These are phyloP conservation scores for Euwallacea similis DNA, from an alignment of 1,140 invertebrate species.

Conservation along the genomic window DNA sequence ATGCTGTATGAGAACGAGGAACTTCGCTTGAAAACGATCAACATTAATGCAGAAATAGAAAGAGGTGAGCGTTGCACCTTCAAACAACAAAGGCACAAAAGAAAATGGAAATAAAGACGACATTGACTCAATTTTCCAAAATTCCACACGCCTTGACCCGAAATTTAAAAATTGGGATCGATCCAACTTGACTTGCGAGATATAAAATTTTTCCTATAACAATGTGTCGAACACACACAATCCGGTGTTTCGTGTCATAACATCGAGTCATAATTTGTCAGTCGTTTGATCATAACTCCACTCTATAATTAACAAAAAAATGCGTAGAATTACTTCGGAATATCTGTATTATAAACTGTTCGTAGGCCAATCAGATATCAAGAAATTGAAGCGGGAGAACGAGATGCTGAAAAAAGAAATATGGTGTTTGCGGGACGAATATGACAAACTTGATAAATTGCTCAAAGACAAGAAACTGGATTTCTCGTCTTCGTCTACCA, in stretches of 20 bases:
- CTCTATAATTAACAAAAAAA: neutral
- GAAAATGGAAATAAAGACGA: no score
- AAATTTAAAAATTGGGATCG: neutral
- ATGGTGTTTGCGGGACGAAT: conserved; percentile 83
- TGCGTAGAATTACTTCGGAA: neutral
- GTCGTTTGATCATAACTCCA: neutral
- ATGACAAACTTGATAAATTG: conserved; percentile 79
- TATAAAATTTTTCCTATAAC: no score
- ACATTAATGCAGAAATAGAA: conserved; percentile 91
- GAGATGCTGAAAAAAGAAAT: conserved; percentile 84
- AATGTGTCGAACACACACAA: no score
- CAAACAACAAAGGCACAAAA: neutral
- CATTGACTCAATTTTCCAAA: no score
- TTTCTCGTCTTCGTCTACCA: conserved; percentile 58
- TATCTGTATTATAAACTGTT: conserved; percentile 13
- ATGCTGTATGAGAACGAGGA: conserved; percentile 93
- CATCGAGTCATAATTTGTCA: neutral
- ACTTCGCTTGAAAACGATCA: conserved; percentile 83
- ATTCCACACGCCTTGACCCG: neutral
- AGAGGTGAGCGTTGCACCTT: conserved; percentile 61
- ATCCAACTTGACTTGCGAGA: no score
- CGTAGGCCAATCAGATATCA: conserved; percentile 83
- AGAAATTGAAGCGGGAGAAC: conserved; percentile 83
- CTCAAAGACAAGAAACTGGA: conserved; percentile 64
- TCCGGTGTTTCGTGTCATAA: conserved; percentile 1